Conservation (phyloP, 2,113 vertebrate species). For the Brevimyrus niger region DNA sequence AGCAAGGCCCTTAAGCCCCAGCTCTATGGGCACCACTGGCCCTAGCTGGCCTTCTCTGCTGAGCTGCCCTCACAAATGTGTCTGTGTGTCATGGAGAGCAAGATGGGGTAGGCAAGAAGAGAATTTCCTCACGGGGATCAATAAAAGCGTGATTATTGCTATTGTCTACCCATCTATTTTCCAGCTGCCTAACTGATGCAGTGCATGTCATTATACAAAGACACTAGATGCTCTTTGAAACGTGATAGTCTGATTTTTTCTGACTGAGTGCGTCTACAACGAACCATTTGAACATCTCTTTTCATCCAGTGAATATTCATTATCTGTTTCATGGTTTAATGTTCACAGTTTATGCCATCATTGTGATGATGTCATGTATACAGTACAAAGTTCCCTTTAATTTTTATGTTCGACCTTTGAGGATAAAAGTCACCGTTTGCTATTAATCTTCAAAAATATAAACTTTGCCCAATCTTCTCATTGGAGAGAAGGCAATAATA, state of each 20-base stretch:
- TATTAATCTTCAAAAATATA: background rate
- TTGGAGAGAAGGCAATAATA: background rate
- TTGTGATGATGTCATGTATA: background rate
- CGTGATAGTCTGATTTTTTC: background rate
- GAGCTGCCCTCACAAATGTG: background rate
- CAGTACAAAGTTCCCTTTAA: background rate
- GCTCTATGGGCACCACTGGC: background rate
- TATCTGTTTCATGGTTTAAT: background rate
- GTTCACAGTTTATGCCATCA: background rate
- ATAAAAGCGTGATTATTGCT: background rate
- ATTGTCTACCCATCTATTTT: background rate
- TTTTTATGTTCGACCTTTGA: background rate
- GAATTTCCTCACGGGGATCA: background rate
- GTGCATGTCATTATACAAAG: background rate
- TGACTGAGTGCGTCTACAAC: background rate
- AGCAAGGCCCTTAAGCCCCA: background rate
- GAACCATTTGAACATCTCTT: background rate
- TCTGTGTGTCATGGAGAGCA: background rate
- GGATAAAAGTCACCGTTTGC: background rate
- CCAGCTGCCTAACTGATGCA: background rate
- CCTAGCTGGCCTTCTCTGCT: background rate
- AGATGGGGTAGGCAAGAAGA: background rate
- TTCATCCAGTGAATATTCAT: background rate
- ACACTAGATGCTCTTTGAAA: background rate
- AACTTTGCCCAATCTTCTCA: background rate